Base-by-base conservation (phyloP, 2,888 invertebrate genomes). In the Teinopalpus imperialis region DNA sequence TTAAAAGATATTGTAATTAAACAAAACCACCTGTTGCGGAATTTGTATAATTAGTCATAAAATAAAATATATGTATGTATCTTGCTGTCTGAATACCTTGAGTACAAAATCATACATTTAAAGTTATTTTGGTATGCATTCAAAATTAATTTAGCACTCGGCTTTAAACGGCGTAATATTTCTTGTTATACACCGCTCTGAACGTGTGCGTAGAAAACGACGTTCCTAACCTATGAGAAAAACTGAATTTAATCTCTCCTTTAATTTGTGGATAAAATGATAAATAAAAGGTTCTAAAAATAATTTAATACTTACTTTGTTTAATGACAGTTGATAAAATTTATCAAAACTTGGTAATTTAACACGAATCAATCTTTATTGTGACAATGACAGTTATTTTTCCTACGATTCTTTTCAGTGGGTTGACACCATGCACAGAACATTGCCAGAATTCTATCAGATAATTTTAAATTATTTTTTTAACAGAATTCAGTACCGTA, bases 121-220 rank as follows among this genome's bases (percentile, higher is more conserved):
- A 16, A 16, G 2, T 2, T 16, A 16, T n/a, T n/a, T n/a, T n/a
- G n/a, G n/a, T n/a, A 16, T n/a, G 44, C 29, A 48, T 44, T 49
- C 51, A 50, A 13, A n/a, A 41, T 52, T 43, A 43, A 26, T 60
- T 42, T 62, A 14, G 63, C 58, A 61, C 55, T 44, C 54, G 53
- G 59, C 76, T 57, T 75, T 76, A 80, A 77, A 70, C 80, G 64
- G 64, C 61, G 65, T 49, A 76, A 45, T 49, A 41, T 57, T 45
- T 34, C 72, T 78, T 43, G 24, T 40, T 52, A 63, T 73, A 62
- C 64, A 57, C 59, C 66, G 81, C 61, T 76, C 82, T 81, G 81
- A 81, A 73, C 59, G 54, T 72, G 69, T 81, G 82, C 81, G 8
- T 21, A 16, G 2, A 10, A 45, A 29, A 37, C 37, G 24, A 24